These are phyloP conservation scores for Haplochromis burtoni DNA, from an alignment of 2,113 vertebrate species.

Conservation along the genomic window DNA sequence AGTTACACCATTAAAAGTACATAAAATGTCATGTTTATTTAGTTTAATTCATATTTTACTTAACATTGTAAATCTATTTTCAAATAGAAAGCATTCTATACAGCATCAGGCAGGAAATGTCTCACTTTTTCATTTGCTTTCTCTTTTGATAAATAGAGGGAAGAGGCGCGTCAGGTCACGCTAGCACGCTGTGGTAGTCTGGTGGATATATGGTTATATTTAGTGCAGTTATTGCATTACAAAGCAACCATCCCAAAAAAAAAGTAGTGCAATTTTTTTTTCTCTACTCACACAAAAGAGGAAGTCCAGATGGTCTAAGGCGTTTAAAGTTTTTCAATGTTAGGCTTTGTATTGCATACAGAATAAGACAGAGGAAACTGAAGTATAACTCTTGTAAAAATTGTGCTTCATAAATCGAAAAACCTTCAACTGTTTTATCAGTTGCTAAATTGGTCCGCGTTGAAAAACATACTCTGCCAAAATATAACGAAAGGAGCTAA, in stretches of 20 bases:
- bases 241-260: constrained; percentile 71
- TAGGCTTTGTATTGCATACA: constrained; percentile 77
- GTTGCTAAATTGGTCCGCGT: constrained; percentile 69
- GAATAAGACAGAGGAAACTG: constrained; percentile 69
- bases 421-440: constrained; percentile 51
- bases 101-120: constrained; percentile 76
- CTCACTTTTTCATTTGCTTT: constrained; percentile 53
- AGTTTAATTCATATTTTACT: constrained; percentile 59
- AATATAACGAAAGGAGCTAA: constrained; percentile 46
- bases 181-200: constrained; percentile 63
- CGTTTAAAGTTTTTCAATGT: constrained; percentile 68
- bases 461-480: constrained; percentile 57
- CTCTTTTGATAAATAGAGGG: constrained; percentile 63
- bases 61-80: constrained; percentile 69
- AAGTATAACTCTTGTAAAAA: constrained; percentile 69
- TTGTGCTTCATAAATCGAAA: constrained; percentile 75
- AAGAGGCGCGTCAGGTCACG: constrained; percentile 62
- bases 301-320: constrained; percentile 76
- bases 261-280: constrained; percentile 71
- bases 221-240: constrained; percentile 79
- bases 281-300: constrained; percentile 66
- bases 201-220: constrained; percentile 66
- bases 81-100: constrained; percentile 78
- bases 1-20: constrained; percentile 64
- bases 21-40: constrained; percentile 77